Evolutionary conservation across 2,888 invertebrate genomes (phyloP).

Genomic region (Cenopis cana): DNA sequence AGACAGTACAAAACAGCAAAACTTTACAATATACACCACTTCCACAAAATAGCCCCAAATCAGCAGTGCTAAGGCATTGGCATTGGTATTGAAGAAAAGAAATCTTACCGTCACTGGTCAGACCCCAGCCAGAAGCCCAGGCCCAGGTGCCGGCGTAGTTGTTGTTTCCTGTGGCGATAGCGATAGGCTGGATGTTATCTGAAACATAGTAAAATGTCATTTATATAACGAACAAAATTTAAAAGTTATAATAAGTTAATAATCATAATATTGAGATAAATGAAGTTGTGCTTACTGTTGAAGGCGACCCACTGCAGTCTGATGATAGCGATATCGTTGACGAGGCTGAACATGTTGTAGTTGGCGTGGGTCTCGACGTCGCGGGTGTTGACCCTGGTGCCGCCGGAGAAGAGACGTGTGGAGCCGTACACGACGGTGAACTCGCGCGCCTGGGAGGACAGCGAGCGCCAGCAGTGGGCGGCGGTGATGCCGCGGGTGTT

Average conservation of each 20-base stretch:
- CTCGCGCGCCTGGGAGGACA: constrained; percentile 9
- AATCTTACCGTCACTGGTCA: constrained; percentile 57
- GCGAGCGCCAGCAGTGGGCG: constrained; percentile 45
- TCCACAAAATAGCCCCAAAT: too few relatives aligned
- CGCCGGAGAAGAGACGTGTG: constrained; percentile 54
- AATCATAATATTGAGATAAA: too few relatives aligned
- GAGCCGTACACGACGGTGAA: constrained; percentile 50
- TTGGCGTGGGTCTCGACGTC: constrained; percentile 52
- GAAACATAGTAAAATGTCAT: neutral
- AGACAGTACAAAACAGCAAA: too few relatives aligned
- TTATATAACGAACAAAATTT: too few relatives aligned
- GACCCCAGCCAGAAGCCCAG: constrained; percentile 57
- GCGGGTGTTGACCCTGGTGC: constrained; percentile 52
- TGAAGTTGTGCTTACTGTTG: constrained; percentile 46
- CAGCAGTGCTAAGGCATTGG: too few relatives aligned
- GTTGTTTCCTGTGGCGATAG: constrained; percentile 49
- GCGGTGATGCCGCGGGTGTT: constrained; percentile 57
- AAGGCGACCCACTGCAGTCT: constrained; percentile 43
- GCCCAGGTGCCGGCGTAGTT: constrained; percentile 50
- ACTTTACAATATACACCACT: too few relatives aligned
- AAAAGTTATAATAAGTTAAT: too few relatives aligned
- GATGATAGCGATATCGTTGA: constrained; percentile 60
- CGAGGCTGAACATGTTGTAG: constrained; percentile 48
- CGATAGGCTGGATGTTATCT: constrained; percentile 47
- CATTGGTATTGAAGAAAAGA: too few relatives aligned